These are phyloP conservation scores for Suncus etruscus DNA, from an alignment of 2,113 vertebrate genomes.

Conservation along the genomic window DNA sequence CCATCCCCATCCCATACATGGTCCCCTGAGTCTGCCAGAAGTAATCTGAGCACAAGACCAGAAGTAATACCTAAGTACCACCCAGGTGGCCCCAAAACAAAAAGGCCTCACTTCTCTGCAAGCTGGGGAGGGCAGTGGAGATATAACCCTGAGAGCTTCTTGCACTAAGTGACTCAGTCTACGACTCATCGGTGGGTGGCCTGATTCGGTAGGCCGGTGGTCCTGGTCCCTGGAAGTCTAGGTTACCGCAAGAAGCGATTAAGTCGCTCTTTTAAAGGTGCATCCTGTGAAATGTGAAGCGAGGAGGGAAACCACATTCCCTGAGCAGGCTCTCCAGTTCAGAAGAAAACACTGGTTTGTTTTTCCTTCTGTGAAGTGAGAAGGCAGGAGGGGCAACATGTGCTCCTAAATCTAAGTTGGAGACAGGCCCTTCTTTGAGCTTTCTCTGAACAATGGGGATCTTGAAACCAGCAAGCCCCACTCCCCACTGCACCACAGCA, in stretches of 20 bases:
- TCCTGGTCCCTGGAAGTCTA: constrained; percentile 44
- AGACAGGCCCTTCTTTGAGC: constrained; percentile 54
- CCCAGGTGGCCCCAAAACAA: too few relatives aligned
- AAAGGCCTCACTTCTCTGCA: neutral
- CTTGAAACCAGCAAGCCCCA: neutral
- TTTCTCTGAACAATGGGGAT: constrained; percentile 56
- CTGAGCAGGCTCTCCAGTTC: neutral
- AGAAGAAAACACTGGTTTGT: constrained; percentile 14
- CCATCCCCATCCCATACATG: too few relatives aligned
- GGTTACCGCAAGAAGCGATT: constrained; percentile 14
- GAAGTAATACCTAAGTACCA: too few relatives aligned
- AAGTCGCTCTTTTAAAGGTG: constrained; percentile 27
- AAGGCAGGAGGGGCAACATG: too few relatives aligned
- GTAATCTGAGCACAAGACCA: too few relatives aligned
- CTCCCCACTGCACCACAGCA: constrained; percentile 4
- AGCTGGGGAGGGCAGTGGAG: neutral
- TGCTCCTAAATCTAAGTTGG: constrained; percentile 36
- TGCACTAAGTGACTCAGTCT: neutral
- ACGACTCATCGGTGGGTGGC: neutral
- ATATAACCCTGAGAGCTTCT: neutral
- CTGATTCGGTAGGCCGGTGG: neutral
- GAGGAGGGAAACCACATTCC: neutral
- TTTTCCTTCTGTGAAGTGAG: neutral
- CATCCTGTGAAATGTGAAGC: neutral
- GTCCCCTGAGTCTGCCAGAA: too few relatives aligned